Percentiles rank a stretch among this genome's conserved stretches.
phyloP scores from a whole-genome alignment of 2,113 vertebrate species.

The Carlito syrichta region DNA sequence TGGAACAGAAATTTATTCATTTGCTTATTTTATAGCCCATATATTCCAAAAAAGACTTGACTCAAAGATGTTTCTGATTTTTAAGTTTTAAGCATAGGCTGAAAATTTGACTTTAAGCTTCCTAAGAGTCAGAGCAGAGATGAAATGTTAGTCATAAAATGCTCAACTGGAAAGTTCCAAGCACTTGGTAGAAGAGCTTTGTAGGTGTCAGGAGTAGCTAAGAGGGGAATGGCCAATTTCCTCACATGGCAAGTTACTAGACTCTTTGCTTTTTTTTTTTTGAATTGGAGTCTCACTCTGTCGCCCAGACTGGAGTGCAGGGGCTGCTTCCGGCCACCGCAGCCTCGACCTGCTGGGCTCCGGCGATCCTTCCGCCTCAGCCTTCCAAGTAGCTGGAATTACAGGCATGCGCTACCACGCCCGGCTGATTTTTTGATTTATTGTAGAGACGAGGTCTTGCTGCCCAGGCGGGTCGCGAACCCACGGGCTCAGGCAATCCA shows the following conservation, averaged over 20 bases:
- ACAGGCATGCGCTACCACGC: too few species aligned
- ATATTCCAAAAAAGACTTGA: background rate
- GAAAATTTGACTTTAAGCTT: slow-evolving; percentile 12
- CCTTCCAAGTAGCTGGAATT: too few species aligned
- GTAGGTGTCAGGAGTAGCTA: background rate
- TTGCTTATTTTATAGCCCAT: background rate
- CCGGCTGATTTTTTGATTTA: too few species aligned
- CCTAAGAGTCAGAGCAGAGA: background rate
- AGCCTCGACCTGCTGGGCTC: too few species aligned
- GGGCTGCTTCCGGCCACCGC: too few species aligned
- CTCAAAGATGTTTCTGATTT: background rate
- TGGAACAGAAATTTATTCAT: background rate
- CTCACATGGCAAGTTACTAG: background rate
- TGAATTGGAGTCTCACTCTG: too few species aligned
- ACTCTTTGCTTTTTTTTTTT: background rate
- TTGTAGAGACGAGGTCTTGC: too few species aligned
- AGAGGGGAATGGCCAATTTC: background rate
- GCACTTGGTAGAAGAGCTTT: background rate
- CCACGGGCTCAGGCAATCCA: too few species aligned
- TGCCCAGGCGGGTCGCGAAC: too few species aligned
- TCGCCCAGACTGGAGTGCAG: too few species aligned
- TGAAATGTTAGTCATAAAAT: background rate
- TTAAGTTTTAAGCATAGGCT: background rate
- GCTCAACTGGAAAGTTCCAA: background rate
- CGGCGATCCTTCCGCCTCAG: too few species aligned